These are phyloP conservation scores for Pontoporia blainvillei DNA, from an alignment of 2,113 vertebrate species.

Conservation along the genomic window DNA sequence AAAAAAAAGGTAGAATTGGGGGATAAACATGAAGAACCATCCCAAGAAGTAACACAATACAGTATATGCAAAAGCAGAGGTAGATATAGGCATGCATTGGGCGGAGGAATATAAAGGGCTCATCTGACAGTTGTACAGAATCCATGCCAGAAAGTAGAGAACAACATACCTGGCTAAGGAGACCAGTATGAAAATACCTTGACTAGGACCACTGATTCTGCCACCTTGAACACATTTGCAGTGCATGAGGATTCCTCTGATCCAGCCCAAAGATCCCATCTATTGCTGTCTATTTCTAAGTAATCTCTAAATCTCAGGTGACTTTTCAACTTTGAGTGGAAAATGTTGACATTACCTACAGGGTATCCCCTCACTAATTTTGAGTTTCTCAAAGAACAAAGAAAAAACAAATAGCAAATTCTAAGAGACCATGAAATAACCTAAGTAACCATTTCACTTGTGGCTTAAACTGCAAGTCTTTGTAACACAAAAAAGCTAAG, in stretches of 20 bases:
- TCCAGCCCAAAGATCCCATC: background rate
- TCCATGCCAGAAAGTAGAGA: background rate
- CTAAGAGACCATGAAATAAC: conserved; percentile 15
- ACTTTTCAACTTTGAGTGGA: background rate
- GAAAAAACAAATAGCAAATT: background rate
- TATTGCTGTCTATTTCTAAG: background rate
- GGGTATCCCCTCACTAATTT: conserved; percentile 1
- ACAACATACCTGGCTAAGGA: background rate
- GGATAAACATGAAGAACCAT: background rate
- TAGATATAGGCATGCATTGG: background rate
- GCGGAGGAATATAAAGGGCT: background rate
- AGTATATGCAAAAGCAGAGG: background rate
- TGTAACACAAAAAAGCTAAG: background rate
- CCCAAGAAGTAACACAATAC: background rate
- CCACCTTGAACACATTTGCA: background rate
- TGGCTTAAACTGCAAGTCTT: conserved; percentile 15
- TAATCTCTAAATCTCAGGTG: conserved; percentile 44
- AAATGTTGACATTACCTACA: conserved; percentile 18
- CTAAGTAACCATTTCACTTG: background rate
- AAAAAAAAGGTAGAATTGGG: background rate
- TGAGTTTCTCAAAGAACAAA: conserved; percentile 44
- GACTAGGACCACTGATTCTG: background rate
- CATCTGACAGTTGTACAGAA: background rate
- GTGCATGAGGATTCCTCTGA: background rate
- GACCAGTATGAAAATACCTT: background rate